Evolutionary conservation across 2,888 invertebrate genomes (phyloP).

Genomic region (Acanthosepion lycidas): DNA sequence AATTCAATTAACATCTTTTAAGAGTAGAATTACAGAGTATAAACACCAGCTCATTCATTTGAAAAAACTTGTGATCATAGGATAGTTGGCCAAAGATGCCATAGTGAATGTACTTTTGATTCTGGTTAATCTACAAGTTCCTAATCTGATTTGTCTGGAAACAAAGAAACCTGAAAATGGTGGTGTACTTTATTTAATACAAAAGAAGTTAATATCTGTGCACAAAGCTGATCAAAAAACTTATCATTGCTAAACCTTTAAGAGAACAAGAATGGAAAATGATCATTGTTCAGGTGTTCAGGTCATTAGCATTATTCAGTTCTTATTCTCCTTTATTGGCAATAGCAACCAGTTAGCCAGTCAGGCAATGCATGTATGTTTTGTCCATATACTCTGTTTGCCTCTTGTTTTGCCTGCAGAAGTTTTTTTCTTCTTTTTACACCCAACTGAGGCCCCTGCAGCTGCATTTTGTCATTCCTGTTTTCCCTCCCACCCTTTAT

Average conservation of each 20-base stretch:
- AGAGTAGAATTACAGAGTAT: no score
- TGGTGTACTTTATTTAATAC: no score
- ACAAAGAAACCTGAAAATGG: no score
- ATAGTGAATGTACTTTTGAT: no score
- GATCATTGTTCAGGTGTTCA: background rate
- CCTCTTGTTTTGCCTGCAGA: slow-evolving; percentile 25
- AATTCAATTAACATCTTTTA: no score
- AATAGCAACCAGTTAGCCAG: background rate
- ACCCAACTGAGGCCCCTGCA: background rate
- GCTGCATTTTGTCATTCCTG: background rate
- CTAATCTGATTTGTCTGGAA: no score
- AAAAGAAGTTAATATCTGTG: background rate
- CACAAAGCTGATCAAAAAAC: background rate
- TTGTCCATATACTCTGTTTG: slow-evolving; percentile 39
- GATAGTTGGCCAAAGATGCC: no score
- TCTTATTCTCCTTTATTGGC: background rate
- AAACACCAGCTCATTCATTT: no score
- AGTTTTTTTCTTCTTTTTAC: background rate
- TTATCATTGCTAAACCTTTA: background rate
- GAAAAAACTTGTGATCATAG: no score
- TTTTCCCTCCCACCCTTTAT: background rate
- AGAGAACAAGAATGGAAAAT: background rate
- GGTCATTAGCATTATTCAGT: background rate
- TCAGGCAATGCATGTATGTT: slow-evolving; percentile 41
- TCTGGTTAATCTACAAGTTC: no score